phyloP scores from a whole-genome alignment of 2,888 invertebrate species.

The Villa cingulata region DNA sequence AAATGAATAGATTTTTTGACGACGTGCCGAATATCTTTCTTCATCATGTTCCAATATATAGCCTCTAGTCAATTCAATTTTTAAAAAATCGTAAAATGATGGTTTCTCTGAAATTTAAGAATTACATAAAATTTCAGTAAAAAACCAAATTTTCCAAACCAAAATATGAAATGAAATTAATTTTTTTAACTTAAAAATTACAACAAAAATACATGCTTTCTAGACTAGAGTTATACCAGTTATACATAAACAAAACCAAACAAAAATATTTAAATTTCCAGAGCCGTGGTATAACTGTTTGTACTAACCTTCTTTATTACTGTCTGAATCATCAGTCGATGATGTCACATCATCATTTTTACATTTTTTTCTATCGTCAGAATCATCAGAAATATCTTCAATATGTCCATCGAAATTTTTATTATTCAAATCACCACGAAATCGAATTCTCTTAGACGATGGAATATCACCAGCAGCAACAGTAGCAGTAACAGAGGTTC shows the following conservation, averaged over 20 bases:
- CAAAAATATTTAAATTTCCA: too few relatives aligned
- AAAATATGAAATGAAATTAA: too few relatives aligned
- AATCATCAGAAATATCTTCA: constrained; percentile 24
- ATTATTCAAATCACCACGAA: constrained; percentile 35
- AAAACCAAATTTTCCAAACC: too few relatives aligned
- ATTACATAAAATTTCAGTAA: too few relatives aligned
- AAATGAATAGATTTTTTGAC: constrained; percentile 94
- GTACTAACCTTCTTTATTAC: background rate
- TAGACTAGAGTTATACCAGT: too few relatives aligned
- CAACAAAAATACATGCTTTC: too few relatives aligned
- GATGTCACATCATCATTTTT: constrained; percentile 15
- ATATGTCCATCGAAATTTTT: constrained; percentile 19
- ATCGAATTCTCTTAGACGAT: constrained; percentile 37
- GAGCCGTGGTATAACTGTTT: too few relatives aligned
- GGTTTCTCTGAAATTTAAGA: constrained; percentile 14
- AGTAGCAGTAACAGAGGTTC: constrained; percentile 18
- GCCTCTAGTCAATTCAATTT: constrained; percentile 79
- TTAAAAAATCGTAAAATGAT: constrained; percentile 52
- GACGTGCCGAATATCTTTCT: constrained; percentile 80
- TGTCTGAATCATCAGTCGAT: background rate
- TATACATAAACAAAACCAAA: too few relatives aligned
- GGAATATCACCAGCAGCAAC: too few relatives aligned
- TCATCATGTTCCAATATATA: constrained; percentile 92
- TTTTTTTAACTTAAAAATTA: too few relatives aligned
- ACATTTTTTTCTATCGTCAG: constrained; percentile 11